Evolutionary conservation across 2,113 vertebrate genomes (phyloP), one percentile per base, ranked within the genome.

Genomic region (Gobio gobio): DNA sequence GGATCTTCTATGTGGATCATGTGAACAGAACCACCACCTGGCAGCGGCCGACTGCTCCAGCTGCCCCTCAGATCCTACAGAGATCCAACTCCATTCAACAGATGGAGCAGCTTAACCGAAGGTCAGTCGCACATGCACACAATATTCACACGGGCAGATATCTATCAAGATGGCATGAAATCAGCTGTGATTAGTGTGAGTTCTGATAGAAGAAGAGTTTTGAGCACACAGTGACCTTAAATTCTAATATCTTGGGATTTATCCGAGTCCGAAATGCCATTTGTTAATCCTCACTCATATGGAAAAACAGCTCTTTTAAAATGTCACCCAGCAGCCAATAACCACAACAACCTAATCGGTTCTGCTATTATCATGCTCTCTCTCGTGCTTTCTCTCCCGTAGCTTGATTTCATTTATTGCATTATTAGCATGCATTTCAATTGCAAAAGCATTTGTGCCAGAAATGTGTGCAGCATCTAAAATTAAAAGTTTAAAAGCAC

Each of bases 51-150:
- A 97, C 96, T 0, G 96, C 95, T 4, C 97, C 97, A 10, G 95
- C 97, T 0, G 95, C 97, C 70, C 95, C 95, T 0, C 96, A 97
- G 93, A 95, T 96, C 74, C 96, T 98, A 49, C 97, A 98, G 93
- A 95, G 97, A 79, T 98, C 97, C 14, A 96, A 95, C 90, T 98
- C 97, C 86, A 97, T 97, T 20, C 97, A 97, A 91, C 97, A 99
- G 85, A 98, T 98, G 96, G 97, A 99, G 86, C 98, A 99, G 93
- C 94, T 99, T 84, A 99, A 99, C 92, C 95, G 97, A 88, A 95
- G 97, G 97, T 98, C 14, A 49, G 74, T 24, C 33, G 22, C 66
- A 77, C 72, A 14, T 51, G 49, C 49, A 51, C 14, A 14, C 49
- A 59, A 18, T 36, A 18, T 24, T 78, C 18, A 26, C 18, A n/a